These are phyloP conservation scores for Pseudomyrmex gracilis DNA, from an alignment of 1,140 invertebrate genomes.

Conservation along the genomic window DNA sequence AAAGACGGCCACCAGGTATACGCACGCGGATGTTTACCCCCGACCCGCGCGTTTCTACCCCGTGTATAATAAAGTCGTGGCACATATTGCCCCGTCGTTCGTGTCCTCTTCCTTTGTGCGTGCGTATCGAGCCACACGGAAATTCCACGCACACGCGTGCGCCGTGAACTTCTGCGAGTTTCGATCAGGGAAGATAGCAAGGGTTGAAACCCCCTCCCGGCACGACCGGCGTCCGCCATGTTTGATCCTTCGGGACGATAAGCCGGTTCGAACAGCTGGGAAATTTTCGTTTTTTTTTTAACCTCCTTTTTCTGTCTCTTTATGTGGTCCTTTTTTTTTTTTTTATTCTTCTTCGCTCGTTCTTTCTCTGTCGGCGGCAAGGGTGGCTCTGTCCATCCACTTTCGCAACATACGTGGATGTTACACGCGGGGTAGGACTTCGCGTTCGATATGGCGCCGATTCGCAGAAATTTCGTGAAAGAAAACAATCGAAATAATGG, in stretches of 20 bases:
- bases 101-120: constrained; percentile 63
- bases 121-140: constrained; percentile 62
- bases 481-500: neutral
- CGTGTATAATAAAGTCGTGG: constrained; percentile 78
- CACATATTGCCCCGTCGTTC: constrained; percentile 71
- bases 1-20: constrained; percentile 78
- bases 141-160: constrained; percentile 64
- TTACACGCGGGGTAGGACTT: constrained; percentile 20
- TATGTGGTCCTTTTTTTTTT: neutral
- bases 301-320: neutral
- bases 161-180: constrained; percentile 64
- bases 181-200: constrained; percentile 82
- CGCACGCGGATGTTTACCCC: constrained; percentile 44
- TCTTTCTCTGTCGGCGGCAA: neutral
- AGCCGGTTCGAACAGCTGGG: constrained; percentile 80
- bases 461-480: neutral
- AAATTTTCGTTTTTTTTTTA: constrained; percentile 75
- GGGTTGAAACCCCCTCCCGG: constrained; percentile 80
- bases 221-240: constrained; percentile 75
- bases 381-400: constrained; percentile 25
- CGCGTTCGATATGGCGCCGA: constrained; percentile 49
- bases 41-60: constrained; percentile 48
- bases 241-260: constrained; percentile 82
- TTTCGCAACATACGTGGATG: neutral
- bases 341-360: constrained; percentile 3